Conservation (phyloP, 2,888 invertebrate species). For the Apoda limacodes region DNA sequence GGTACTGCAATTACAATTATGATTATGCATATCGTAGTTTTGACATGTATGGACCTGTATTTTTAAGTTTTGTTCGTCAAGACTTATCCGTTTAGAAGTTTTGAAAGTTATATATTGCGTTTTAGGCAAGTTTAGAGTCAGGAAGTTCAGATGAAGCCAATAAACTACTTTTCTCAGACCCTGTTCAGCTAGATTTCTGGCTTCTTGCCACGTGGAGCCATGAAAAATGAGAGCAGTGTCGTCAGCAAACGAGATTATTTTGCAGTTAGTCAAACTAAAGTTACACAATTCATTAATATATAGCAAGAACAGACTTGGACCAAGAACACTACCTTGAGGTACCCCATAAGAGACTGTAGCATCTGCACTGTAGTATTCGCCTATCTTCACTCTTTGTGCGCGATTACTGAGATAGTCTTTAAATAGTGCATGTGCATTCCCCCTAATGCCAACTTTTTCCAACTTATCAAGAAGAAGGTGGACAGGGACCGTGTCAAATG, state of each 20-base stretch:
- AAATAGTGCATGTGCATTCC: not conserved
- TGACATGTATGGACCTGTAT: no score
- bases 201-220: constrained; percentile 1
- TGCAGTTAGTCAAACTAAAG: not conserved
- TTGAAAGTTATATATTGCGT: constrained; percentile 5
- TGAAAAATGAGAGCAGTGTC: constrained; percentile 4
- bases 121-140: constrained; percentile 2
- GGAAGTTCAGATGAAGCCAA: constrained; percentile 1
- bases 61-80: no score
- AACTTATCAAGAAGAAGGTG: not conserved
- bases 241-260: constrained; percentile 4
- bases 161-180: not conserved
- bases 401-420: not conserved
- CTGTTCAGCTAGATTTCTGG: not conserved
- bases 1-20: no score
- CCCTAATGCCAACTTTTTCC: not conserved
- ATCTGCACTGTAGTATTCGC: not conserved
- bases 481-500: no score
- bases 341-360: constrained; percentile 1
- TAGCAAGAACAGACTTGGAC: constrained; percentile 4
- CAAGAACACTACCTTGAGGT: constrained; percentile 6
- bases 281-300: constrained; percentile 4
- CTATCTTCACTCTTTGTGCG: not conserved
- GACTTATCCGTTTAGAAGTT: no score
- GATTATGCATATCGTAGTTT: no score